Evolutionary conservation across 1,140 invertebrate genomes (phyloP), one percentile per base, ranked within the genome.

Genomic region (Homarus americanus): DNA sequence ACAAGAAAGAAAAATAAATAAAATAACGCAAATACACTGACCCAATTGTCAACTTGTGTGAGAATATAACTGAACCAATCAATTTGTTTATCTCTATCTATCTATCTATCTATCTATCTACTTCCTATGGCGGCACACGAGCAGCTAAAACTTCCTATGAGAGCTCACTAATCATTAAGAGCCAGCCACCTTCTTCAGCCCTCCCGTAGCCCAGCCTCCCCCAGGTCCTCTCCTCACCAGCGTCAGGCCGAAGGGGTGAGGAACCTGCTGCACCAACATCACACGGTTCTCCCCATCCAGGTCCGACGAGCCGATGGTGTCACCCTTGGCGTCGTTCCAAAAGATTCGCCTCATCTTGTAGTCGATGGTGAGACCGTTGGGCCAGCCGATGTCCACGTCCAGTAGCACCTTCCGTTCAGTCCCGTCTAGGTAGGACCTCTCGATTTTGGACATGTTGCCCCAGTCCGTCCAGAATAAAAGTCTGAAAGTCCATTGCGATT

Each of bases 361-460:
- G 94, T 99, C 99, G n/a, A 99, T 94, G 0, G 98, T 97, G 32
- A 99, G 96, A 0, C 98, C 98, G 94, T 99, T 99, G 0, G 99
- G 98, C 98, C 98, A 99, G 40, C 96, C 96, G 3, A 99, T 95
- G 91, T 97, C 96, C 41, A 97, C 96, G 0, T 58, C 53, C 0
- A 99, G 96, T 0, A 99, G 94, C 0, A 97, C 94, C 40, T 95
- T 95, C 24, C 99, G 94, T n/a, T 91, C 41, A 1, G 87, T 83
- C 2, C 98, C 98, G 94, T 99, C 98, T 96, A 99, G 97, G 91
- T 97, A 96, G 0, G 98, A 97, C 76, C 97, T 95, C 94, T 99
- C 98, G 83, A 99, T 99, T 92, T 97, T 96, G 3, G 97, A 97
- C 72, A 91, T 91, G 86, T 96, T 96, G 10, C 98, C 98, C 98